A percentile compares a stretch with the other conserved stretches of the same genome.
Evolutionary conservation across 2,888 invertebrate species (phyloP).

Genomic region (Macroteleia sp.): DNA sequence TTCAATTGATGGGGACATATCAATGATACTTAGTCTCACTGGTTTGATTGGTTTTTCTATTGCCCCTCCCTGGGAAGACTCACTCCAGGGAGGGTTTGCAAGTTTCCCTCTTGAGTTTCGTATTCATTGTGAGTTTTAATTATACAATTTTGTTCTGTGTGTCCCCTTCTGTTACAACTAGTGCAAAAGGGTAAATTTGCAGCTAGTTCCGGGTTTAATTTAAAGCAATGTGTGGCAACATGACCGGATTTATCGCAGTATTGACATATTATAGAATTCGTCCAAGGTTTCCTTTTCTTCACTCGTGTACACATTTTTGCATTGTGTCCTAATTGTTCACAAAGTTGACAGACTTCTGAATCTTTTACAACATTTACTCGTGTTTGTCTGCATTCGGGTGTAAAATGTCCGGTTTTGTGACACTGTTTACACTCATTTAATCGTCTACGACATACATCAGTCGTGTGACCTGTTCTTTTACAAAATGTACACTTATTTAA

Average conservation of each 20-base stretch:
- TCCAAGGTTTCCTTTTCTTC: too few species aligned
- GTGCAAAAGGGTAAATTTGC: conserved; percentile 7
- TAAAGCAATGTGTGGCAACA: conserved; percentile 7
- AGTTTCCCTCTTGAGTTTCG: too few species aligned
- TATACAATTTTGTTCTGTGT: conserved; percentile 1
- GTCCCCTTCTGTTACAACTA: conserved; percentile 8
- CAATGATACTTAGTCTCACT: neutral
- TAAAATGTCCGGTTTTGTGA: conserved; percentile 11
- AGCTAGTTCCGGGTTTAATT: conserved; percentile 19
- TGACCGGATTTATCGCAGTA: conserved; percentile 30
- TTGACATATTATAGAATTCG: conserved; percentile 13
- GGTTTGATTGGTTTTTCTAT: neutral
- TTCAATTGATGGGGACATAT: neutral
- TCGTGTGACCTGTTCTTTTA: conserved; percentile 7
- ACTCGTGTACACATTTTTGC: conserved; percentile 34
- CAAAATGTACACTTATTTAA: conserved; percentile 11
- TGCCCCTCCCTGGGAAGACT: neutral
- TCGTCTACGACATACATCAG: neutral
- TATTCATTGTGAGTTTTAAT: too few species aligned
- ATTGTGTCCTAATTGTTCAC: conserved; percentile 6
- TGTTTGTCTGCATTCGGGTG: neutral
- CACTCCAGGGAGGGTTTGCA: conserved; percentile 1
- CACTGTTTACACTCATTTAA: neutral
- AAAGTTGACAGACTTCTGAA: conserved; percentile 13
- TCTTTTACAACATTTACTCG: neutral